Conservation (phyloP, 1,140 invertebrate genomes). For the Rhizoglyphus robini region DNA sequence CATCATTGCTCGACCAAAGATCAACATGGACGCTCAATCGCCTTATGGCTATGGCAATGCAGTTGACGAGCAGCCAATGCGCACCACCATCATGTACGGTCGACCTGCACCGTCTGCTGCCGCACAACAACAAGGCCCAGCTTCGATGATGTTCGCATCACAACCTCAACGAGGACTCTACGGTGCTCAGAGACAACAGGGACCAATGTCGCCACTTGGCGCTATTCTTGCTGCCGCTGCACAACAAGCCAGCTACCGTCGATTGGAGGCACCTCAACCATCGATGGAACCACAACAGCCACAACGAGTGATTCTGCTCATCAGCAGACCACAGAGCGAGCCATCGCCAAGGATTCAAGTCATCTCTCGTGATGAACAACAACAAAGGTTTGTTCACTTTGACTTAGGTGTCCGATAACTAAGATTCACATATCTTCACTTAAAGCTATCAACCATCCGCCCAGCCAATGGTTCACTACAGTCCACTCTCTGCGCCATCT, state of each 20-base stretch:
- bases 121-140: neutral
- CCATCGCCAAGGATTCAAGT: neutral
- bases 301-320: no score
- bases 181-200: no score
- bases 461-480: neutral
- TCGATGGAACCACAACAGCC: neutral
- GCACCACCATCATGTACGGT: slow-evolving; percentile 1
- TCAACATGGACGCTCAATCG: neutral
- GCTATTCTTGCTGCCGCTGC: no score
- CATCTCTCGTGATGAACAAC: neutral
- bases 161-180: neutral
- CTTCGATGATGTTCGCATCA: neutral
- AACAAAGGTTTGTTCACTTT: neutral
- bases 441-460: neutral
- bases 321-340: no score
- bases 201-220: no score
- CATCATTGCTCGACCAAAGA: neutral
- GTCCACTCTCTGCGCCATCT: neutral
- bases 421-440: neutral
- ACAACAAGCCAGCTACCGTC: no score
- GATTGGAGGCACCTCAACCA: neutral
- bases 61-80: neutral
- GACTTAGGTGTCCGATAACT: neutral
- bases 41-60: neutral
- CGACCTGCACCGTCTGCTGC: neutral